Evolutionary conservation across 2,888 invertebrate genomes (phyloP).

Genomic region (Drosophila pullipes): DNA sequence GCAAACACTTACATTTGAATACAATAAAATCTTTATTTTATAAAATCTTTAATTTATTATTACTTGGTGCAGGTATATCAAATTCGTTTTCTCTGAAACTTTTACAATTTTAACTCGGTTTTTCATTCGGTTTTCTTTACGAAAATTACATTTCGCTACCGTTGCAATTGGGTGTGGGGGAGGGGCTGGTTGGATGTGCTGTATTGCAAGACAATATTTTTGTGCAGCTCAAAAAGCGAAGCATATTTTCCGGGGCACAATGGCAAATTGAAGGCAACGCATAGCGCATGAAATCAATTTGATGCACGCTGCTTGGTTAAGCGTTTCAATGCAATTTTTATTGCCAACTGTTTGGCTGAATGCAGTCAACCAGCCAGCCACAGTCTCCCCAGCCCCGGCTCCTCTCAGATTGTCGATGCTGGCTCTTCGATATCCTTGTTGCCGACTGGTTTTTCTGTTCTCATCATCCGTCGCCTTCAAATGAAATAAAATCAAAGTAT

Average conservation of each 20-base stretch:
- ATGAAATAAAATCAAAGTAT: constrained; percentile 81
- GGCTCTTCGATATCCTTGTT: constrained; percentile 28
- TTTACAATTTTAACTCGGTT: not conserved
- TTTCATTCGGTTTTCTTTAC: constrained; percentile 32
- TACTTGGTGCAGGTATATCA: constrained; percentile 12
- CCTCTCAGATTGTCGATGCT: constrained; percentile 5
- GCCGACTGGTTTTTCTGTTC: constrained; percentile 3
- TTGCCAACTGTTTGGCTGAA: constrained; percentile 72
- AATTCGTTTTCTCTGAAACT: not conserved
- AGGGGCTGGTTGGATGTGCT: not conserved
- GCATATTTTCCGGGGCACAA: constrained; percentile 64
- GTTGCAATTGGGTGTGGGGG: constrained; percentile 23
- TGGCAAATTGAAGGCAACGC: constrained; percentile 35
- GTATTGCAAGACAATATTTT: constrained; percentile 76
- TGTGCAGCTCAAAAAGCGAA: constrained; percentile 61
- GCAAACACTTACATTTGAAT: no score
- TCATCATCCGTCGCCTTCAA: constrained; percentile 64
- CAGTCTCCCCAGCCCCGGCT: constrained; percentile 5
- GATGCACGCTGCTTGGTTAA: constrained; percentile 79
- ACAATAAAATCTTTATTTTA: not conserved
- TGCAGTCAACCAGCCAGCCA: constrained; percentile 3
- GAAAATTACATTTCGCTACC: constrained; percentile 72
- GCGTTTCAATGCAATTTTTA: constrained; percentile 82
- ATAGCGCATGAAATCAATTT: constrained; percentile 74
- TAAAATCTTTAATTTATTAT: not conserved